Evolutionary conservation across 1,140 invertebrate genomes (phyloP).

Genomic region (Cyphomyrmex costatus): DNA sequence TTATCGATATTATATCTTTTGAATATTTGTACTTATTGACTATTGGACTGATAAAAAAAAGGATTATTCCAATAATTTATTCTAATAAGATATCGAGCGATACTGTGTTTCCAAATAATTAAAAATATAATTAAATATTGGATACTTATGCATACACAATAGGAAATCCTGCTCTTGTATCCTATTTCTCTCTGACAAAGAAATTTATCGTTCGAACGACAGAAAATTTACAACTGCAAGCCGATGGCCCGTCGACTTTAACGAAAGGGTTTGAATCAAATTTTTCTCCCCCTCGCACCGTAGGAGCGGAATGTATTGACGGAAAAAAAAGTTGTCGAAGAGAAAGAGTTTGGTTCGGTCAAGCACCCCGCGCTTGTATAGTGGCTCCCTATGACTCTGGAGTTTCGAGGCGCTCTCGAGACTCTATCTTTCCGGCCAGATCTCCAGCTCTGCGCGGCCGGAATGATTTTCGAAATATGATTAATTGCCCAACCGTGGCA

Average conservation of each 20-base stretch:
- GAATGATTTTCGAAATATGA: constrained; percentile 87
- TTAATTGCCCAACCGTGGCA: constrained; percentile 85
- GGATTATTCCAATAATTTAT: too few species aligned
- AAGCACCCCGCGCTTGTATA: constrained; percentile 74
- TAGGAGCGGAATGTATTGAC: constrained; percentile 68
- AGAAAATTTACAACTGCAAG: not conserved
- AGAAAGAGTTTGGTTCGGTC: constrained; percentile 75
- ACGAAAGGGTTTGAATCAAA: constrained; percentile 56
- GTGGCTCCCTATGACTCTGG: constrained; percentile 84
- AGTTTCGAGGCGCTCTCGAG: constrained; percentile 79
- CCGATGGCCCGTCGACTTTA: constrained; percentile 6
- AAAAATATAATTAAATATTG: not conserved
- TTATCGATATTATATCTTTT: not conserved
- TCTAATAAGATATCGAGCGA: not conserved
- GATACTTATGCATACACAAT: too few species aligned
- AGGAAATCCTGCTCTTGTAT: not conserved
- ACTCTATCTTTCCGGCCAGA: constrained; percentile 76
- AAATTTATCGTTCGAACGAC: constrained; percentile 22
- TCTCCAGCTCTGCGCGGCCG: constrained; percentile 77
- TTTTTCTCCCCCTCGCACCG: constrained; percentile 30
- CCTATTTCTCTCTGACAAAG: not conserved
- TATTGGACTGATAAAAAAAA: not conserved
- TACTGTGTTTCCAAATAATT: not conserved
- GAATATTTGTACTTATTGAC: not conserved
- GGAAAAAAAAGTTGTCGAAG: constrained; percentile 68